Evolutionary conservation across 2,888 invertebrate species (phyloP).

Genomic region (Luffia ferchaultella): DNA sequence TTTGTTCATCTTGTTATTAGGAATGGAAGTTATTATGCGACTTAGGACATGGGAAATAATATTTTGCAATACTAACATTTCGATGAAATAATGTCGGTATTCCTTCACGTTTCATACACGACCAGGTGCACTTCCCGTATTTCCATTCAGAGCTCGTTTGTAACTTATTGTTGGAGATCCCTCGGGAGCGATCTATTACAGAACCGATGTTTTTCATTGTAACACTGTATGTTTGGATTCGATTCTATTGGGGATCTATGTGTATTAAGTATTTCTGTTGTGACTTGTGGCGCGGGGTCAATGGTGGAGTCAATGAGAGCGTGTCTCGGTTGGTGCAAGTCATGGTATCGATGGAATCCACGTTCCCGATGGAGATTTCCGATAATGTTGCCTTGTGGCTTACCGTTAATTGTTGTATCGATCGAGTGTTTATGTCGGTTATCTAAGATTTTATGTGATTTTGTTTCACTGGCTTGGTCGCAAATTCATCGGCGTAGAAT

Average conservation of each 20-base stretch:
- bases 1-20: too few relatives aligned
- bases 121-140: conserved; percentile 23
- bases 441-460: too few relatives aligned
- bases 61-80: too few relatives aligned
- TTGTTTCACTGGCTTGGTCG: too few relatives aligned
- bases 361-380: conserved; percentile 29
- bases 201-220: conserved; percentile 28
- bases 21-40: too few relatives aligned
- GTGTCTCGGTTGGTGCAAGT: conserved; percentile 53
- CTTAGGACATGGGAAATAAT: too few relatives aligned
- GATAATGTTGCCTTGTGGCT: background rate
- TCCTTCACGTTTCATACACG: too few relatives aligned
- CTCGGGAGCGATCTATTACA: conserved; percentile 45
- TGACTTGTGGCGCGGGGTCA: conserved; percentile 50
- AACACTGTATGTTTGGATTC: conserved; percentile 30
- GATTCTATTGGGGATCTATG: conserved; percentile 45
- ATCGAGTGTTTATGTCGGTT: background rate
- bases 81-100: too few relatives aligned
- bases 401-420: background rate
- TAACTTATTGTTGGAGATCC: conserved; percentile 26
- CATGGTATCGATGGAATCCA: conserved; percentile 50
- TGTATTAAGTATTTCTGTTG: conserved; percentile 51
- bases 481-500: too few relatives aligned
- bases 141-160: conserved; percentile 26
- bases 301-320: conserved; percentile 59